Evolutionary conservation across 1,140 invertebrate species (phyloP), one percentile per base, ranked within the genome.

Genomic region (Apis cerana): DNA sequence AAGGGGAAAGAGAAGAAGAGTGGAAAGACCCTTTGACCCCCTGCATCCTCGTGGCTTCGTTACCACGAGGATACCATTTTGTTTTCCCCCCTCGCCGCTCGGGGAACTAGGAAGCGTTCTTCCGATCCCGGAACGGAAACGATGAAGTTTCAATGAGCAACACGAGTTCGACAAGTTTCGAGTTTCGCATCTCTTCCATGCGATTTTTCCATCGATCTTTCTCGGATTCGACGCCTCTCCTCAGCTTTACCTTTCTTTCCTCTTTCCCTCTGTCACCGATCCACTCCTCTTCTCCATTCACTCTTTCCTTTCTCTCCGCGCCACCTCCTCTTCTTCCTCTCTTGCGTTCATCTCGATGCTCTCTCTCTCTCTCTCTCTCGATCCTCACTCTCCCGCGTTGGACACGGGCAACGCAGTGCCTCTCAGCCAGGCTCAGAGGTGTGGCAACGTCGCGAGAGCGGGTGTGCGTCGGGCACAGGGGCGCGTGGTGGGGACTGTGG

Each of bases 381-480:
- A 68, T 62, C 67, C 77, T 83, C 71, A 23, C 33, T 76, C 78
- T 15, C 52, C 33, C 11, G 21, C n/a, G 9, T 21, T 56, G 67
- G 54, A 78, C 56, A 27, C 33, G 43, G 67, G 56, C 52, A 81
- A 72, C 80, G 62, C 85, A 90, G 88, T 85, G 88, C 85, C 81
- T 91, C 89, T 88, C 86, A 89, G 85, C 88, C 87, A 64, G 43
- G 74, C 77, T 85, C 88, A 93, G 89, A 93, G 92, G 92, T 92
- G 91, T 93, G 92, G 92, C 93, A 93, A 93, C 92, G 91, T 93
- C 91, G 92, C 92, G 85, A 89, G 91, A 90, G 90, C 89, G 92
- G 91, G 91, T 93, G 92, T 92, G 90, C 89, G 90, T 93, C 88
- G 87, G 90, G 85, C 82, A 80, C 84, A 82, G 87, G 87, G 33